A percentile compares a stretch with the other conserved stretches of the same genome.
These are phyloP conservation scores for Heterodera carotae DNA, from an alignment of 1,140 invertebrate species.

Conservation along the genomic window DNA sequence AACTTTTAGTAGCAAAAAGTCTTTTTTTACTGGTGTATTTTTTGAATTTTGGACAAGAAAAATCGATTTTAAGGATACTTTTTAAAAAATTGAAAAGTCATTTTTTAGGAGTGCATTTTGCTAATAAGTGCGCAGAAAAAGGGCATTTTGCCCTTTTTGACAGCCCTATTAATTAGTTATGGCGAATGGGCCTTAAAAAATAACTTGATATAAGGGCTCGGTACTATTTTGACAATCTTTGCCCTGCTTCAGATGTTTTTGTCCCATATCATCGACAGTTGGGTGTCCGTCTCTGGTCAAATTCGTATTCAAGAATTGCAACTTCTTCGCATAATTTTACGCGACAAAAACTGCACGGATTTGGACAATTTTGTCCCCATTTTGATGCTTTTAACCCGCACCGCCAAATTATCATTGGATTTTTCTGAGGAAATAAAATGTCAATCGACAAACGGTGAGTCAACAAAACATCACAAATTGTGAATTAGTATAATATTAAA, in stretches of 20 bases:
- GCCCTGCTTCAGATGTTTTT: background rate
- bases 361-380: constrained; percentile 29
- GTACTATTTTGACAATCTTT: too few species aligned
- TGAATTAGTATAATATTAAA: background rate
- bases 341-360: constrained; percentile 39
- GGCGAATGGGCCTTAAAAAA: too few species aligned
- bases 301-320: constrained; percentile 12
- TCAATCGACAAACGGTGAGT: background rate
- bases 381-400: background rate
- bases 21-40: too few species aligned
- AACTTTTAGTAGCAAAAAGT: too few species aligned
- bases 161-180: too few species aligned
- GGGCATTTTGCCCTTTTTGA: too few species aligned
- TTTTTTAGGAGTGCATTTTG: background rate
- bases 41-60: too few species aligned
- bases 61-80: too few species aligned
- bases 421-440: background rate
- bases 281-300: constrained; percentile 6
- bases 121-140: too few species aligned
- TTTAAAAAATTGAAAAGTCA: background rate
- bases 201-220: too few species aligned
- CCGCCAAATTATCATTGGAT: background rate
- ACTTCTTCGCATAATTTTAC: constrained; percentile 46
- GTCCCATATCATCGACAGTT: background rate
- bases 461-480: too few species aligned